phyloP scores from a whole-genome alignment of 2,888 invertebrate species.

The Theretra japonica region DNA sequence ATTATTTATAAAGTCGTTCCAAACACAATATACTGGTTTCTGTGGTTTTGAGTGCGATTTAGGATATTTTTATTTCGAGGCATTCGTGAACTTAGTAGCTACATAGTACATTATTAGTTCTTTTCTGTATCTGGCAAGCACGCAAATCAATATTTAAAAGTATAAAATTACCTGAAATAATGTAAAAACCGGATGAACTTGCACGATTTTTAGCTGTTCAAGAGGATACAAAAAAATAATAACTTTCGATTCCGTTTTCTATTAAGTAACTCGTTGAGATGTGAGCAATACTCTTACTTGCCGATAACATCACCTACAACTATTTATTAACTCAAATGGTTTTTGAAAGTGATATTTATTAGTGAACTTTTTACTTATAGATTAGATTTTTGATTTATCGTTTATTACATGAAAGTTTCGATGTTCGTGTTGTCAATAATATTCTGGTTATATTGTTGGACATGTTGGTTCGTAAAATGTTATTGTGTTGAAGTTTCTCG shows the following conservation, averaged over 20 bases:
- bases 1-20: no score
- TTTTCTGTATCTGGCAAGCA: neutral
- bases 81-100: no score
- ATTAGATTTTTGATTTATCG: slow-evolving; percentile 1
- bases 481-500: neutral
- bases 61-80: no score
- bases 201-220: neutral
- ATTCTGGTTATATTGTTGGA: neutral
- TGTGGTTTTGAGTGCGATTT: no score
- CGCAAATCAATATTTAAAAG: neutral
- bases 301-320: neutral
- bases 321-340: slow-evolving; percentile 11
- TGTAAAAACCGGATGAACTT: neutral
- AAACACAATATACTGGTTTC: no score
- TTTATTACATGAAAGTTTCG: slow-evolving; percentile 1
- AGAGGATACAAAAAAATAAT: neutral
- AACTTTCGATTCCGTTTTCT: slow-evolving; percentile 10
- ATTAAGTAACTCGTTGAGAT: slow-evolving; percentile 5
- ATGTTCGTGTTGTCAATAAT: neutral
- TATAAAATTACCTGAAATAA: neutral
- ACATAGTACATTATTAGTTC: neutral
- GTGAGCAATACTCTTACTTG: neutral
- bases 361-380: neutral
- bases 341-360: slow-evolving; percentile 13
- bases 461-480: neutral